These are phyloP conservation scores for Dicrostonyx torquatus DNA, from an alignment of 2,797 vertebrate genomes.

Conservation along the genomic window DNA sequence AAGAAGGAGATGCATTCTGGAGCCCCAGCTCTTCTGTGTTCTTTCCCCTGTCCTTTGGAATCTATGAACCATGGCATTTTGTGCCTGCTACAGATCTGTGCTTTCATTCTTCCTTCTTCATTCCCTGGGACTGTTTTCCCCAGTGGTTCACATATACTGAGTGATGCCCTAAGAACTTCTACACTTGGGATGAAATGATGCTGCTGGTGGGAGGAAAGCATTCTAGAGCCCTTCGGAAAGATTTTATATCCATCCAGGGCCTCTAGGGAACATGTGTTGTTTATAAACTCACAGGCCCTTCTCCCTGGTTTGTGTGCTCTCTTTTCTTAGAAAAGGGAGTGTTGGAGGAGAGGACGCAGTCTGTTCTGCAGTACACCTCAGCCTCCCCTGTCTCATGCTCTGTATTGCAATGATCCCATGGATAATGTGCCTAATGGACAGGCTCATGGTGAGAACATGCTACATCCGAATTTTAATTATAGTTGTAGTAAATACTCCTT, in stretches of 20 bases:
- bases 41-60: not conserved
- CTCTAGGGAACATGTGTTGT: not conserved
- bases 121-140: not conserved
- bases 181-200: not conserved
- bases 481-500: not conserved
- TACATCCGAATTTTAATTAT: slow-evolving; percentile 28
- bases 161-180: not conserved
- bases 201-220: not conserved
- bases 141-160: not conserved
- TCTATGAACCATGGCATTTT: not conserved
- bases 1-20: not conserved
- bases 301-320: not conserved
- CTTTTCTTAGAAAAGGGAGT: not conserved
- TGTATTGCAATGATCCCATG: not conserved
- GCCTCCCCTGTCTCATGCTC: too few relatives aligned
- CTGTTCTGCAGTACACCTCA: not conserved
- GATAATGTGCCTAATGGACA: not conserved
- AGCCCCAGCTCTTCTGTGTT: not conserved
- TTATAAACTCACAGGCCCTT: not conserved
- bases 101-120: not conserved
- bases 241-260: not conserved
- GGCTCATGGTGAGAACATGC: not conserved
- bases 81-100: not conserved
- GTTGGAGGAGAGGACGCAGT: not conserved
- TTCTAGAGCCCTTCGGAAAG: not conserved